phyloP scores from a whole-genome alignment of 2,888 invertebrate species.

The Hemithea aestivaria region DNA sequence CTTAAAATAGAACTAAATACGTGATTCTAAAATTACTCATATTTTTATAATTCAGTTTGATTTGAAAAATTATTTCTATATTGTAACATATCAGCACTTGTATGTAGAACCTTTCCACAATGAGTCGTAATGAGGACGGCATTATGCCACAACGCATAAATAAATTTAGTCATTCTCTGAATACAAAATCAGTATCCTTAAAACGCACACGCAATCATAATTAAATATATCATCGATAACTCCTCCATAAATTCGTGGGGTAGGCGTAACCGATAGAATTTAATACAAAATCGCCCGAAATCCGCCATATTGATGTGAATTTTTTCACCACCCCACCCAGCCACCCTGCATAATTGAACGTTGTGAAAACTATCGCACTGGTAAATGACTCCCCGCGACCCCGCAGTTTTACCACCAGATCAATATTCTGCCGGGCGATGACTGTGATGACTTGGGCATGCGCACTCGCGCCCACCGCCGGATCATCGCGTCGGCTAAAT shows the following conservation, averaged over 20 bases:
- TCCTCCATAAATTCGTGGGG: constrained; percentile 52
- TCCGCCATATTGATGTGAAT: constrained; percentile 71
- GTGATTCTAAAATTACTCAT: no score
- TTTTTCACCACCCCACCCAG: constrained; percentile 55
- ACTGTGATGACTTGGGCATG: constrained; percentile 76
- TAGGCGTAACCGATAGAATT: constrained; percentile 68
- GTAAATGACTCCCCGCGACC: constrained; percentile 55
- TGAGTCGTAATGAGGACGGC: constrained; percentile 7
- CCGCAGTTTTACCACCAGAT: constrained; percentile 74
- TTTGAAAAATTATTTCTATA: no score
- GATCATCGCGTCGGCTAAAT: constrained; percentile 62
- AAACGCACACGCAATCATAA: constrained; percentile 25
- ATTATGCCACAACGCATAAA: constrained; percentile 13
- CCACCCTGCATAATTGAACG: constrained; percentile 71
- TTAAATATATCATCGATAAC: constrained; percentile 53
- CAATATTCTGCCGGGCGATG: constrained; percentile 79
- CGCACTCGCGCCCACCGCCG: constrained; percentile 48
- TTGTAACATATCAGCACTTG: neutral
- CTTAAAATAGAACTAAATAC: no score
- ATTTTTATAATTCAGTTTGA: no score
- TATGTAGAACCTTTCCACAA: no score
- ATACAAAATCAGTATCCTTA: constrained; percentile 4
- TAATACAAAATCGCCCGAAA: constrained; percentile 67
- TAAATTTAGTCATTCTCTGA: neutral
- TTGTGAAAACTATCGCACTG: constrained; percentile 77